Conservation (phyloP, 2,113 vertebrate genomes). For the Ivindomyrus marchei region DNA sequence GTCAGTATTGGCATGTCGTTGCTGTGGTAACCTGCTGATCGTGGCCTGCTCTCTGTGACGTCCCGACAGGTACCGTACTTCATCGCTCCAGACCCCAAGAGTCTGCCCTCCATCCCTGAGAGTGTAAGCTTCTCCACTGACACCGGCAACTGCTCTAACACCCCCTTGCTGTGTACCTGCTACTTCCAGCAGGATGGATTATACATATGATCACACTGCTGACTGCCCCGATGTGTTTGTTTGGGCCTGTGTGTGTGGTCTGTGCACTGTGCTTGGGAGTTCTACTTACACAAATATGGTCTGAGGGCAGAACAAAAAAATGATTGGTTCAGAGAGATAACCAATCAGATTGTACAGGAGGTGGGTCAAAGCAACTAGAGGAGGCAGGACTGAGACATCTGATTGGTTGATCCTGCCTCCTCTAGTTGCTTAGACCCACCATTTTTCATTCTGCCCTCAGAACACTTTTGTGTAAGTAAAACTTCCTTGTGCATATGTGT, state of each 20-base stretch:
- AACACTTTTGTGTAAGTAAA: no score
- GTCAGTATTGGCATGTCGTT: not conserved
- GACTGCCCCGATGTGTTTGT: not conserved
- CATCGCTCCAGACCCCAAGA: constrained; percentile 68
- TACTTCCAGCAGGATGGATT: not conserved
- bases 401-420: no score
- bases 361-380: no score
- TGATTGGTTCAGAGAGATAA: no score
- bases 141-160: not conserved
- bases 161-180: not conserved
- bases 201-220: not conserved
- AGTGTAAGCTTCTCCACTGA: constrained; percentile 62
- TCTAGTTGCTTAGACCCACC: no score
- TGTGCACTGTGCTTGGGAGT: not conserved
- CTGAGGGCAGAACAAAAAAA: no score
- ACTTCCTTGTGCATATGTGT: not conserved
- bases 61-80: constrained; percentile 70
- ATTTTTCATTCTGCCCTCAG: no score
- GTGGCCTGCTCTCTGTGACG: not conserved
- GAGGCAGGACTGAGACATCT: no score
- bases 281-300: no score
- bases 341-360: no score
- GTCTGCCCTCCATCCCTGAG: constrained; percentile 81
- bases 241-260: not conserved
- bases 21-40: not conserved